Evolutionary conservation across 2,888 invertebrate species (phyloP), one percentile per base, ranked within the genome.

Genomic region (Temnothorax rugatulus): DNA sequence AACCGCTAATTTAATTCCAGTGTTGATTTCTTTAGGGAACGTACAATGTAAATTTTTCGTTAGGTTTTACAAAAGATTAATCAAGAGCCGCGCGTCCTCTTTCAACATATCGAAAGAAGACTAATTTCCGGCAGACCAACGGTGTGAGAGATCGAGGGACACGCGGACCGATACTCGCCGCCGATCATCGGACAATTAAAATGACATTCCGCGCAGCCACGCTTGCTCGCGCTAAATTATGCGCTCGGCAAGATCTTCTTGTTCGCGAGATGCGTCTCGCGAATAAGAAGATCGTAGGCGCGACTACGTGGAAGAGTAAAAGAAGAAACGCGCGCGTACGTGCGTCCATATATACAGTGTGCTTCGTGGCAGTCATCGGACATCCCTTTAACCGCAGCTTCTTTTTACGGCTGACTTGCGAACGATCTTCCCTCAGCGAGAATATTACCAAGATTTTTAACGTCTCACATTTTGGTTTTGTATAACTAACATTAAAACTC

Each of bases 231-330:
- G 76, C 52, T 77, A 77, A 77, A 52, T 77, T 68, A 77, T 68
- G 76, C 76, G 68, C 52, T 68, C 54, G 76, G 13, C 76, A 41
- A 77, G 68, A 13, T 68, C 54, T 75, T 75, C 47, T 77, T 77
- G 64, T 76, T 76, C 66, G 25, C 76, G 21, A 75, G n/a, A 38
- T 50, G 64, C 15, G 54, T 73, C 47, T 75, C 47, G 57, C 47
- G 76, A 77, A 77, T 77, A 68, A 77, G 52, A 77, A 77, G 76
- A 77, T 41, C 66, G 66, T 76, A 76, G 76, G 66, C 52, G 68
- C 76, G 68, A 77, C 76, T 77, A 77, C 52, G 68, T 77, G 76
- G 68, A 68, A 63, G 75, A 63, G 38, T 29, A 63, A 63, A 75
- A 63, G 47, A 61, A 76, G 52, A 68, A 41, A 29, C 38, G 52